A percentile compares a stretch with the other conserved stretches of the same genome.
Evolutionary conservation across 2,113 vertebrate genomes (phyloP).

Genomic region (Takifugu bimaculatus): DNA sequence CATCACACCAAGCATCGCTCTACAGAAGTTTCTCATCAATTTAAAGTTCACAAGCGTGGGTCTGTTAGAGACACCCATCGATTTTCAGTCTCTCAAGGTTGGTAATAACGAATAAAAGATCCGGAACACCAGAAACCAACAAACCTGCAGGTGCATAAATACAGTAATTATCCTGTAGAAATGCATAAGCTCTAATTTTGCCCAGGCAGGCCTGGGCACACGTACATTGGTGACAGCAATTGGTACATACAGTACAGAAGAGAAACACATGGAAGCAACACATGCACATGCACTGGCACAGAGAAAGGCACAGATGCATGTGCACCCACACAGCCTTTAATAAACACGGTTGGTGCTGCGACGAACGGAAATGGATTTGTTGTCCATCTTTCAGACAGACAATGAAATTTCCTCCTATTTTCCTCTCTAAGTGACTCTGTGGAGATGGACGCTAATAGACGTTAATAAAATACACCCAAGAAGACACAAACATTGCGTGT

Average conservation of each 20-base stretch:
- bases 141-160: slow-evolving; percentile 55
- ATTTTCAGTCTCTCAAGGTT: slow-evolving; percentile 22
- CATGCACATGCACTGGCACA: slow-evolving; percentile 13
- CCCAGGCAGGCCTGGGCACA: slow-evolving; percentile 5
- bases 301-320: slow-evolving; percentile 16
- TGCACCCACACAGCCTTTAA: slow-evolving; percentile 32
- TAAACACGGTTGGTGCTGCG: slow-evolving; percentile 23
- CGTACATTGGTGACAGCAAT: slow-evolving; percentile 4
- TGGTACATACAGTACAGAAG: neutral
- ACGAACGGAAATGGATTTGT: slow-evolving; percentile 14
- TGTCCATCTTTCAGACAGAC: neutral
- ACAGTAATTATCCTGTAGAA: slow-evolving; percentile 50
- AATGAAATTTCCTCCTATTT: slow-evolving; percentile 8
- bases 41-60: slow-evolving; percentile 45
- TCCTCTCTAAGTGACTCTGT: neutral
- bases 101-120: slow-evolving; percentile 39
- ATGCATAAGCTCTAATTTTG: slow-evolving; percentile 32
- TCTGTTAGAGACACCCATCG: slow-evolving; percentile 49
- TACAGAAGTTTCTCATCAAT: slow-evolving; percentile 49
- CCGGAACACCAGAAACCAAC: neutral
- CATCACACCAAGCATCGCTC: slow-evolving; percentile 43
- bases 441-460: neutral
- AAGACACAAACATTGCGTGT: too few relatives aligned
- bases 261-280: slow-evolving; percentile 5
- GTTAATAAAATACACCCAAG: too few relatives aligned